Conservation (phyloP, 2,797 vertebrate species). For the Pangasius mekongensis region DNA sequence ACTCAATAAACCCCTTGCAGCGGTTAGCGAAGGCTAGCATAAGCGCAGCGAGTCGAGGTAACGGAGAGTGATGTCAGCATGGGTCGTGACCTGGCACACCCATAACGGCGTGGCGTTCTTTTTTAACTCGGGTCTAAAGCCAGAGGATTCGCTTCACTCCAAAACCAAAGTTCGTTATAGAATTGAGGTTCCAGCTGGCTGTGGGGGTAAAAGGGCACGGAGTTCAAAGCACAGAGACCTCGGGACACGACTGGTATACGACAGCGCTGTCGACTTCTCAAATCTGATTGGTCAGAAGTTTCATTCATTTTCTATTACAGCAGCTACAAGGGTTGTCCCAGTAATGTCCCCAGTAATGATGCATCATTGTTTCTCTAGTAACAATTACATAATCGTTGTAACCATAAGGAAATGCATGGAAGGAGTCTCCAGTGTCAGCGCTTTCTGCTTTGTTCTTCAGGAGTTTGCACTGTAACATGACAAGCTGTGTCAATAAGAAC, state of each 20-base stretch:
- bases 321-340: background rate
- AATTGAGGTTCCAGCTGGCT: background rate
- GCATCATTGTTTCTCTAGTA: background rate
- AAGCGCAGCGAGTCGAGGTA: background rate
- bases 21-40: conserved; percentile 26
- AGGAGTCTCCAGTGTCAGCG: background rate
- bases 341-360: background rate
- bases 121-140: background rate
- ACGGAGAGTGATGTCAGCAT: background rate
- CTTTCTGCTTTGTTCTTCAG: background rate
- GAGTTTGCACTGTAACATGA: too few relatives aligned
- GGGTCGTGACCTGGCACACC: conserved; percentile 3
- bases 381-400: background rate
- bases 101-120: background rate
- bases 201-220: background rate
- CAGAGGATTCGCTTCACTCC: background rate
- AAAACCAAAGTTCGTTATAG: background rate
- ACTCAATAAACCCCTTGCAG: conserved; percentile 23
- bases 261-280: background rate
- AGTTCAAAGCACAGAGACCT: background rate
- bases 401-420: background rate
- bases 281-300: background rate
- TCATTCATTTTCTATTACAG: background rate
- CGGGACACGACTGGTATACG: background rate
- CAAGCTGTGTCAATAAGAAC: too few relatives aligned